These are phyloP conservation scores for Anniella stebbinsi DNA, from an alignment of 2,797 vertebrate genomes.

Conservation along the genomic window DNA sequence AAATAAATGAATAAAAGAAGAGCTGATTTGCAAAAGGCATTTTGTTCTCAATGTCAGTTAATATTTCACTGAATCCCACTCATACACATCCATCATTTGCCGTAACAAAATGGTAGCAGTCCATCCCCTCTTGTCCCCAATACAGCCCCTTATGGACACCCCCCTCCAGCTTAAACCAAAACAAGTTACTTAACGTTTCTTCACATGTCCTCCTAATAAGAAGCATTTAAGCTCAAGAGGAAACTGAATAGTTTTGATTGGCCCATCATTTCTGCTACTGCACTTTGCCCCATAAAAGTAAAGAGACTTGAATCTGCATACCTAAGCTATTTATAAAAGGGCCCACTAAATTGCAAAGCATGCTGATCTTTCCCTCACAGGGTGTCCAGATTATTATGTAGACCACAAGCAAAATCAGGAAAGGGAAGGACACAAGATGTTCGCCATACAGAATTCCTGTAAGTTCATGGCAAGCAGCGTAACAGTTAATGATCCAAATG, in stretches of 20 bases:
- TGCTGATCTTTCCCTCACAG: background rate
- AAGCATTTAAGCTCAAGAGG: background rate
- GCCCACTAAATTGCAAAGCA: background rate
- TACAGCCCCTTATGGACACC: background rate
- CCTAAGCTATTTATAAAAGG: background rate
- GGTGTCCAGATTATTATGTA: background rate
- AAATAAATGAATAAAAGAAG: background rate
- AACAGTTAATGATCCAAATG: background rate
- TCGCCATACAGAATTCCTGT: background rate
- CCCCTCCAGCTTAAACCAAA: background rate
- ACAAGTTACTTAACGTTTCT: background rate
- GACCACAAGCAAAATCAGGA: background rate
- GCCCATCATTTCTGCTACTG: background rate
- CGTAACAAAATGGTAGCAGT: background rate
- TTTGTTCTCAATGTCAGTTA: slow-evolving; percentile 16
- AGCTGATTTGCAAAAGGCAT: background rate
- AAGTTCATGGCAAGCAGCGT: background rate
- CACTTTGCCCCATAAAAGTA: background rate
- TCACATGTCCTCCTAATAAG: background rate
- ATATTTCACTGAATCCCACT: slow-evolving; percentile 17
- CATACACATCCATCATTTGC: background rate
- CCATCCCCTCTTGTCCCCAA: background rate
- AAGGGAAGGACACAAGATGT: background rate
- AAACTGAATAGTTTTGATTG: background rate
- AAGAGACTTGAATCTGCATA: background rate